Conservation (phyloP, 1,140 invertebrate species). For the Caenorhabditis tropicalis region DNA sequence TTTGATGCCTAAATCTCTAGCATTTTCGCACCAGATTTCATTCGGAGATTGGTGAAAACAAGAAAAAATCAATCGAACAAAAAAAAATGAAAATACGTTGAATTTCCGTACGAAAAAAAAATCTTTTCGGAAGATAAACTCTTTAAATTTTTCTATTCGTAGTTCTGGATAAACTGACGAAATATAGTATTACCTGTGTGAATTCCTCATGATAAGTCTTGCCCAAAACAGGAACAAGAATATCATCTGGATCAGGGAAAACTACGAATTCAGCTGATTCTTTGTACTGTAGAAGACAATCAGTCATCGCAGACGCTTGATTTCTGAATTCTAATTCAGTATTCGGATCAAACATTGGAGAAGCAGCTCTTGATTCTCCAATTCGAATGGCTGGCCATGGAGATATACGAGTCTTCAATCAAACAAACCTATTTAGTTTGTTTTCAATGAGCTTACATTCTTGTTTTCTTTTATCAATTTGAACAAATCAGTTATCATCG, state of each 20-base stretch:
- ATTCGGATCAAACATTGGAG: slow-evolving; percentile 67
- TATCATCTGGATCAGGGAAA: slow-evolving; percentile 64
- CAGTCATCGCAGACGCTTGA: slow-evolving; percentile 71
- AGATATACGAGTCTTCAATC: background rate
- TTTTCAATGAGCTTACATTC: slow-evolving; percentile 33
- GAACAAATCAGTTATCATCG: slow-evolving; percentile 66
- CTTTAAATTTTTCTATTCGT: too few species aligned
- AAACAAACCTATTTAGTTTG: too few species aligned
- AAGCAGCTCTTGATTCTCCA: slow-evolving; percentile 31
- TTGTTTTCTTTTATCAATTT: slow-evolving; percentile 60
- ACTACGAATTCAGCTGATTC: slow-evolving; percentile 67
- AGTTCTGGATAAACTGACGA: too few species aligned
- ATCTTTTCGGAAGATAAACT: too few species aligned
- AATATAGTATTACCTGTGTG: background rate
- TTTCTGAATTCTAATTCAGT: slow-evolving; percentile 68
- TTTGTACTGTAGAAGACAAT: slow-evolving; percentile 67
- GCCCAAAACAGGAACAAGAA: slow-evolving; percentile 62
- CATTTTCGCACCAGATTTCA: background rate
- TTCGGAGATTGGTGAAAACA: background rate
- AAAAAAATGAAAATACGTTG: too few species aligned
- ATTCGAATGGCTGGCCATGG: slow-evolving; percentile 48
- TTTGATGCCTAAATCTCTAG: background rate
- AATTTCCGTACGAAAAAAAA: too few species aligned
- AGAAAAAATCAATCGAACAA: too few species aligned
- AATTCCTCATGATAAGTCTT: slow-evolving; percentile 63